Percentiles rank a stretch among this genome's conserved stretches.
Evolutionary conservation across 2,888 invertebrate genomes (phyloP).

Genomic region (Eupithecia pulchellata): DNA sequence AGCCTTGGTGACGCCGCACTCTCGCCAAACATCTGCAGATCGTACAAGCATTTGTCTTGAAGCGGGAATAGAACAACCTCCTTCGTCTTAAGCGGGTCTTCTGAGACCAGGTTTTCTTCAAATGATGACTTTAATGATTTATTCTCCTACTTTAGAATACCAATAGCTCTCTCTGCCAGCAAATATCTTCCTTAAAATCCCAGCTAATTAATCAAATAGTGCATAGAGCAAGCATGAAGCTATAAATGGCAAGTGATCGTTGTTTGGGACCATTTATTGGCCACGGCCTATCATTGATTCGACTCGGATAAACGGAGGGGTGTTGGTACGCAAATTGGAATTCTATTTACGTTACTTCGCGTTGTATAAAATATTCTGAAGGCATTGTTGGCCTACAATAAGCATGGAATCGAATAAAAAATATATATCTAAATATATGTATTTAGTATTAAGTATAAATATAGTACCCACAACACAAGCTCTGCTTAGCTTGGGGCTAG

Average conservation of each 20-base stretch:
- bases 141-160: not conserved
- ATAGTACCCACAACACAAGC: too few species aligned
- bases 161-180: not conserved
- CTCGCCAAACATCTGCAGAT: too few species aligned
- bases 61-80: too few species aligned
- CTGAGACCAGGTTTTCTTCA: not conserved
- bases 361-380: not conserved
- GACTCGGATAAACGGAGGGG: slow-evolving; percentile 21
- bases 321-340: slow-evolving; percentile 16
- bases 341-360: not conserved
- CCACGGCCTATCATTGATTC: slow-evolving; percentile 18
- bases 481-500: too few species aligned
- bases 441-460: too few species aligned
- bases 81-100: too few species aligned
- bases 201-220: slow-evolving; percentile 34
- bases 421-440: too few species aligned
- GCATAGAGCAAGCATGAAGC: slow-evolving; percentile 29
- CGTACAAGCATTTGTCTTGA: too few species aligned
- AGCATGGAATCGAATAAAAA: too few species aligned
- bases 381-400: too few species aligned
- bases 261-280: slow-evolving; percentile 23
- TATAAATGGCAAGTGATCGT: slow-evolving; percentile 29
- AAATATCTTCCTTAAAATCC: slow-evolving; percentile 8
- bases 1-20: too few species aligned
- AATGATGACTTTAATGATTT: not conserved